Percentiles rank a stretch among this genome's conserved stretches.
Evolutionary conservation across 2,888 invertebrate species (phyloP).

Genomic region (Drosophila antonietae): DNA sequence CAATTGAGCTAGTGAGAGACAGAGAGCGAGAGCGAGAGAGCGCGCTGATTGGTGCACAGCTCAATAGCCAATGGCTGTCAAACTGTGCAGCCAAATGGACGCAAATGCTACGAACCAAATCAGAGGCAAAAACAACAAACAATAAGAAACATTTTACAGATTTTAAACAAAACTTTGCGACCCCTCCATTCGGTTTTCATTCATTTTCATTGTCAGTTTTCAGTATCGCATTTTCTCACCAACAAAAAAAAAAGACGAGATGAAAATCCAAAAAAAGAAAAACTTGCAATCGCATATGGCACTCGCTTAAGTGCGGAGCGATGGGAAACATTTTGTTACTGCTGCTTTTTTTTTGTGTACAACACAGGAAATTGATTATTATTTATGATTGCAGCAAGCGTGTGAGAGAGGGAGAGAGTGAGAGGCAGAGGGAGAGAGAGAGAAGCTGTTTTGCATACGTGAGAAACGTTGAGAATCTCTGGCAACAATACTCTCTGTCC

Average conservation of each 20-base stretch:
- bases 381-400: slow-evolving; percentile 70
- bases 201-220: slow-evolving; percentile 63
- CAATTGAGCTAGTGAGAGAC: slow-evolving; percentile 25
- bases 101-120: slow-evolving; percentile 58
- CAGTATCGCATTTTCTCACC: slow-evolving; percentile 64
- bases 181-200: slow-evolving; percentile 14
- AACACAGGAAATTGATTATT: slow-evolving; percentile 78
- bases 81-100: slow-evolving; percentile 72
- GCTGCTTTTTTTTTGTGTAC: background rate
- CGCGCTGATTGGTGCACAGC: slow-evolving; percentile 64
- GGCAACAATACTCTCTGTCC: slow-evolving; percentile 2
- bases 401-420: background rate
- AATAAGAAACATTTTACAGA: slow-evolving; percentile 46
- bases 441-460: slow-evolving; percentile 53
- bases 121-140: slow-evolving; percentile 36
- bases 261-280: slow-evolving; percentile 34
- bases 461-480: slow-evolving; percentile 44
- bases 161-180: slow-evolving; percentile 51
- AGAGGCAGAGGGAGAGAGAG: no score
- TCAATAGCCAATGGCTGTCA: slow-evolving; percentile 35
- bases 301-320: slow-evolving; percentile 61
- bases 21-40: slow-evolving; percentile 20
- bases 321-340: slow-evolving; percentile 72
- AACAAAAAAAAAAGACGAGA: slow-evolving; percentile 13
- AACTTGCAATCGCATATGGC: slow-evolving; percentile 68